Percentiles rank a stretch among this genome's conserved stretches.
Conservation (phyloP, 2,888 invertebrate genomes). For the Brachyptera putata region DNA sequence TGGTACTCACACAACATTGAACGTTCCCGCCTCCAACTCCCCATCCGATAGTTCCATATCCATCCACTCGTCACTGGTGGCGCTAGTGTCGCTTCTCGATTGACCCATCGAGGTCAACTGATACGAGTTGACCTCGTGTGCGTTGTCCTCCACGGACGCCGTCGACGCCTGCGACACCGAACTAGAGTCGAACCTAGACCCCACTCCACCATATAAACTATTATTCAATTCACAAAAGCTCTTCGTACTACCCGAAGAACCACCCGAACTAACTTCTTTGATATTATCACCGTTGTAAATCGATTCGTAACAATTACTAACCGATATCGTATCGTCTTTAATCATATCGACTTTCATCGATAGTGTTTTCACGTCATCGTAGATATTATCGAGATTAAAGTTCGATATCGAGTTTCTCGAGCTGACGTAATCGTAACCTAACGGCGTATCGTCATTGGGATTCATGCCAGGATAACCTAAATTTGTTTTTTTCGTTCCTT, state of each 20-base stretch:
- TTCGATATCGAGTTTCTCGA: constrained; percentile 20
- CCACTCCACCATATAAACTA: constrained; percentile 38
- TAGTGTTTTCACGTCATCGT: constrained; percentile 35
- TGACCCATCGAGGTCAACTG: constrained; percentile 24
- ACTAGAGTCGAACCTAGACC: constrained; percentile 32
- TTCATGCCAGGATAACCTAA: too few relatives aligned
- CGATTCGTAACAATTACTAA: constrained; percentile 52
- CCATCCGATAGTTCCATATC: constrained; percentile 50
- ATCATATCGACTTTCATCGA: not conserved
- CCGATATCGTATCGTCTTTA: constrained; percentile 26
- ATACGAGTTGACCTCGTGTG: constrained; percentile 29
- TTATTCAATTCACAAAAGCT: constrained; percentile 39
- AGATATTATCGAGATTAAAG: constrained; percentile 35
- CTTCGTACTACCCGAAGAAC: constrained; percentile 32
- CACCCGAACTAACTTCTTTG: constrained; percentile 12
- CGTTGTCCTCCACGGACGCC: constrained; percentile 27
- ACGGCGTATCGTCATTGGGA: too few relatives aligned
- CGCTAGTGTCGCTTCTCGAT: constrained; percentile 55
- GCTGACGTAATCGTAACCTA: constrained; percentile 24
- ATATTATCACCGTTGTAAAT: constrained; percentile 39
- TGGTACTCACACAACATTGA: constrained; percentile 56
- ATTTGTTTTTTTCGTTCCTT: too few relatives aligned
- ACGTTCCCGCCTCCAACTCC: constrained; percentile 52
- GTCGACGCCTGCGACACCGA: constrained; percentile 35
- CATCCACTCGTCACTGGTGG: constrained; percentile 65